Percentiles rank a stretch among this genome's conserved stretches.
Evolutionary conservation across 1,140 invertebrate species (phyloP).

Genomic region (Notospermus geniculatus): DNA sequence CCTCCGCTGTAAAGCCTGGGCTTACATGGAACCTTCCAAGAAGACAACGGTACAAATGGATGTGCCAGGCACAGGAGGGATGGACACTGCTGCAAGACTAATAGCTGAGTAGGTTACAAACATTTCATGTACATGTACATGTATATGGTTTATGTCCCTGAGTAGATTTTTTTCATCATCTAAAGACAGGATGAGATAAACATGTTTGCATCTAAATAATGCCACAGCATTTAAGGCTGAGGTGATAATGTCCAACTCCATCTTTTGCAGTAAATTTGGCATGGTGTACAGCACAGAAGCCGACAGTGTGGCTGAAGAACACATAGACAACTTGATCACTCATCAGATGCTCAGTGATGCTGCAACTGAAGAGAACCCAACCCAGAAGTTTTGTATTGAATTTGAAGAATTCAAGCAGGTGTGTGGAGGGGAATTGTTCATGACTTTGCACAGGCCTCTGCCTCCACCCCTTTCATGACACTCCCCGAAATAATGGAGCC

Average conservation of each 20-base stretch:
- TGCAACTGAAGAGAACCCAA: not conserved
- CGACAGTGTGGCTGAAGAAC: not conserved
- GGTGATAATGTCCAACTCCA: too few relatives aligned
- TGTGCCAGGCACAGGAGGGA: not conserved
- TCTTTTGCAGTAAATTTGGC: not conserved
- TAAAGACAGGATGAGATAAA: too few relatives aligned
- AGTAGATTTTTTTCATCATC: not conserved
- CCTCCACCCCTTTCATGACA: too few relatives aligned
- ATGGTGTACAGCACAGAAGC: slow-evolving; percentile 6
- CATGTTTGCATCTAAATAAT: too few relatives aligned
- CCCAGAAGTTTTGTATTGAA: too few relatives aligned
- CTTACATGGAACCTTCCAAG: slow-evolving; percentile 22
- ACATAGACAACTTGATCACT: not conserved
- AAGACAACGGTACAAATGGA: not conserved
- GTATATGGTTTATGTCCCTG: too few relatives aligned
- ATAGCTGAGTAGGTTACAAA: slow-evolving; percentile 1
- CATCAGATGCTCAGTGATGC: not conserved
- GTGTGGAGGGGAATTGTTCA: too few relatives aligned
- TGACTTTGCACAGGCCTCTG: too few relatives aligned
- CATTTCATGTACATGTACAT: not conserved
- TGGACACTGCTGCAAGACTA: not conserved
- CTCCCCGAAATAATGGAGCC: too few relatives aligned
- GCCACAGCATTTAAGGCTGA: too few relatives aligned
- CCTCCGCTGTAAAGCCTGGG: slow-evolving; percentile 30
- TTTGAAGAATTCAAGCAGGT: too few relatives aligned